These are phyloP conservation scores for Phalacrocorax aristotelis DNA, from an alignment of 2,113 vertebrate genomes.

Conservation along the genomic window DNA sequence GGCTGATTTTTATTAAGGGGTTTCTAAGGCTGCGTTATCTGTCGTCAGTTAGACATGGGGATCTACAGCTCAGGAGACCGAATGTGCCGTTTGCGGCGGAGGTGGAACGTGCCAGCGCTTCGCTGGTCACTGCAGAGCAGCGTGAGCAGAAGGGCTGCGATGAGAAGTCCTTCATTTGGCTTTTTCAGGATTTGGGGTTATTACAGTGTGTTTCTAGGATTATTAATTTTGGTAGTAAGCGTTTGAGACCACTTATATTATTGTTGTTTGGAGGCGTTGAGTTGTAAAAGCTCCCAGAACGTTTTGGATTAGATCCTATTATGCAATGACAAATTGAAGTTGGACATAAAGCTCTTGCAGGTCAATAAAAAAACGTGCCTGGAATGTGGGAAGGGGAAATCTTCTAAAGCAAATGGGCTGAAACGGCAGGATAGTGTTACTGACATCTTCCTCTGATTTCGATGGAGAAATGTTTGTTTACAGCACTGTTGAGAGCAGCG, in stretches of 20 bases:
- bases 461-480: not conserved
- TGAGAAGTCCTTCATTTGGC: not conserved
- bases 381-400: not conserved
- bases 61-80: not conserved
- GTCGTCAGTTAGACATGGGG: not conserved
- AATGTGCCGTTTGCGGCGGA: not conserved
- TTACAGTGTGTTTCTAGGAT: not conserved
- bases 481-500: not conserved
- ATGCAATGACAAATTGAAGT: not conserved
- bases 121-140: not conserved
- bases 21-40: not conserved
- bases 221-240: not conserved
- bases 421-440: not conserved
- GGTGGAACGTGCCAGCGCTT: not conserved
- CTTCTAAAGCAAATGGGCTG: fast-evolving
- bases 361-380: not conserved
- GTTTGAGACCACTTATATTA: not conserved
- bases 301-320: not conserved
- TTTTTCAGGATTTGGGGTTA: not conserved
- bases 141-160: not conserved
- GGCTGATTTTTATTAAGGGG: not conserved
- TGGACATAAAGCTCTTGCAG: not conserved
- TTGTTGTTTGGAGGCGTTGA: slow-evolving; percentile 2
- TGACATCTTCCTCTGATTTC: not conserved
- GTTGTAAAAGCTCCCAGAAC: not conserved